Conservation (phyloP, 1,140 invertebrate species). For the Oppia nitens region DNA sequence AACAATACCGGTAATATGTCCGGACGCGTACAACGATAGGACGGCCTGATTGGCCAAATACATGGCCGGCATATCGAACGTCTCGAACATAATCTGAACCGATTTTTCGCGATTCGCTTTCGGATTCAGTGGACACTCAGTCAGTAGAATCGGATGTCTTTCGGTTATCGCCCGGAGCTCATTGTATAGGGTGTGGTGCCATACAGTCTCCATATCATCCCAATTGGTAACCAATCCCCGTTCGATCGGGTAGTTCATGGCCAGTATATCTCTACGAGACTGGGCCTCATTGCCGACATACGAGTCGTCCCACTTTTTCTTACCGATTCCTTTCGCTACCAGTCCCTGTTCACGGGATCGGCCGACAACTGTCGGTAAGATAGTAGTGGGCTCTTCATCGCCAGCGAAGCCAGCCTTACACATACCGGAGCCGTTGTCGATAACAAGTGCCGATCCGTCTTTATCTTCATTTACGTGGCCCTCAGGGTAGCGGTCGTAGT, state of each 20-base stretch:
- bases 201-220: conserved; percentile 45
- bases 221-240: conserved; percentile 40
- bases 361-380: too few relatives aligned
- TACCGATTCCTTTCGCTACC: too few relatives aligned
- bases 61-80: conserved; percentile 36
- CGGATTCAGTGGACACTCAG: conserved; percentile 79
- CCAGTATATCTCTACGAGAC: conserved; percentile 52
- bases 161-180: conserved; percentile 83
- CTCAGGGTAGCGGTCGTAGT: too few relatives aligned
- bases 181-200: conserved; percentile 48
- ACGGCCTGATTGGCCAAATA: conserved; percentile 37
- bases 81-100: too few relatives aligned
- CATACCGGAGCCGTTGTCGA: too few relatives aligned
- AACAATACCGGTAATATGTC: conserved; percentile 48
- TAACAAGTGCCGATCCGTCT: too few relatives aligned
- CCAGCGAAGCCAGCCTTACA: too few relatives aligned
- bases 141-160: conserved; percentile 75
- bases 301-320: too few relatives aligned
- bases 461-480: too few relatives aligned
- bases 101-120: conserved; percentile 58
- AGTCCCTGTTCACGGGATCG: too few relatives aligned
- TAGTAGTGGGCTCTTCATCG: too few relatives aligned
- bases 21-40: conserved; percentile 73
- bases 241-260: conserved; percentile 40
- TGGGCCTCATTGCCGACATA: conserved; percentile 73